Conservation (phyloP, 2,888 invertebrate genomes). For the Plebejus melissa region DNA sequence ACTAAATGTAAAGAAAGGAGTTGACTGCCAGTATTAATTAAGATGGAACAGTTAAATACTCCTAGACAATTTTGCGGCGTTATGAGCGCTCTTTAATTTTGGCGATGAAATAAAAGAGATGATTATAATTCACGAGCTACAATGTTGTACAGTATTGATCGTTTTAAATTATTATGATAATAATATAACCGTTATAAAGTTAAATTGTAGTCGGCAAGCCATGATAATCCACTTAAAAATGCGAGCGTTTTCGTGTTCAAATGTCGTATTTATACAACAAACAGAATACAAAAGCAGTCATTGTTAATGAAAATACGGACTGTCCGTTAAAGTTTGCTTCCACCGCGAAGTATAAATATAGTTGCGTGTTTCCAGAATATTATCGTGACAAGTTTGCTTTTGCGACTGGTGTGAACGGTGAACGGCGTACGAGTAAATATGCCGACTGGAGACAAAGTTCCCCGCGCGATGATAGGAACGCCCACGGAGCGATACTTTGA, state of each 20-base stretch:
- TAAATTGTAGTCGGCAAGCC: neutral
- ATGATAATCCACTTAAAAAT: neutral
- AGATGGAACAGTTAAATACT: neutral
- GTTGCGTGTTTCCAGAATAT: slow-evolving; percentile 22
- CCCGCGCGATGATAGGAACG: slow-evolving; percentile 21
- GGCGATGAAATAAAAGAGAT: neutral
- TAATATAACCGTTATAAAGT: neutral
- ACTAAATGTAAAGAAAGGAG: slow-evolving; percentile 7
- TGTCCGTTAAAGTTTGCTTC: slow-evolving; percentile 23
- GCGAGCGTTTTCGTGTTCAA: slow-evolving; percentile 15
- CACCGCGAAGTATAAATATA: slow-evolving; percentile 22
- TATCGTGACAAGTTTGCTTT: slow-evolving; percentile 27
- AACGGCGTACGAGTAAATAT: slow-evolving; percentile 22
- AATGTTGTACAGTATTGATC: neutral
- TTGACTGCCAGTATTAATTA: neutral
- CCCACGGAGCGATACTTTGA: slow-evolving; percentile 17
- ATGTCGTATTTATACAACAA: slow-evolving; percentile 11
- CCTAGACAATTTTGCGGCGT: neutral
- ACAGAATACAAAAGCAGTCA: slow-evolving; percentile 9
- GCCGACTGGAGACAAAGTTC: slow-evolving; percentile 24
- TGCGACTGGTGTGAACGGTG: slow-evolving; percentile 20
- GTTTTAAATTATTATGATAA: neutral
- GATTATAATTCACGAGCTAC: neutral
- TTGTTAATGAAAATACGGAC: slow-evolving; percentile 22
- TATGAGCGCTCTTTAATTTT: neutral